Base-by-base conservation (phyloP, 2,888 invertebrate species). In the Drosophila picticornis region DNA sequence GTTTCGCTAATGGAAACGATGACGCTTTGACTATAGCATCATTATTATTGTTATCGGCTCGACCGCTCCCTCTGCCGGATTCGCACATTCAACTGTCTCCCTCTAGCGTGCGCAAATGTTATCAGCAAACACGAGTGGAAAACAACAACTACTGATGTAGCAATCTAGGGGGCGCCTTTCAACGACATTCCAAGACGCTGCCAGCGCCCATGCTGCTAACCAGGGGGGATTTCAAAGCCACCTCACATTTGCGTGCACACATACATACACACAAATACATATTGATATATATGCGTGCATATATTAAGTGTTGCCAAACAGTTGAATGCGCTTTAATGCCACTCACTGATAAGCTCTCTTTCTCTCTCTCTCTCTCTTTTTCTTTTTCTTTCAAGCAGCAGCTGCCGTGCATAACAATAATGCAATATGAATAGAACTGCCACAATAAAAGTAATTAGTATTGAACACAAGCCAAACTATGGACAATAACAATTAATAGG, bases 401-500 rank as follows among this genome's bases (percentile, higher is more conserved):
- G 53, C 77, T 62, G 80, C 65, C 43, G 57, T 79, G 81, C 77
- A 81, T 75, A 80, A 66, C 36, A 81, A 81, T 80, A 81, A 75
- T 82, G 80, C 74, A 81, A 76, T 74, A 80, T 83, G 80, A 66
- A 73, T 76, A 63, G 70, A 77, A 84, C 70, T 69, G 72, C 72
- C 72, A 85, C 81, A 83, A 79, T 77, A 74, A 62, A 77, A 79
- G 75, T 83, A 88, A 85, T 85, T 83, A 83, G 77, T 84, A 85
- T 87, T 84, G 85, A 84, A 69, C 81, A 71, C 75, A 74, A 69
- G 56, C 29, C 65, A 55, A 46, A 46, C 56, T 55, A 72, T 66
- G 38, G 59, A 72, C 65, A 46, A 46, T 56, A 38, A 56, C 56
- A 67, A 66, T 69, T 51, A 67, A 56, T 66, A 51, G 72, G 73